Percentiles rank a stretch among this genome's conserved stretches.
Evolutionary conservation across 2,797 vertebrate species (phyloP).

Genomic region (Uromys caudimaculatus): DNA sequence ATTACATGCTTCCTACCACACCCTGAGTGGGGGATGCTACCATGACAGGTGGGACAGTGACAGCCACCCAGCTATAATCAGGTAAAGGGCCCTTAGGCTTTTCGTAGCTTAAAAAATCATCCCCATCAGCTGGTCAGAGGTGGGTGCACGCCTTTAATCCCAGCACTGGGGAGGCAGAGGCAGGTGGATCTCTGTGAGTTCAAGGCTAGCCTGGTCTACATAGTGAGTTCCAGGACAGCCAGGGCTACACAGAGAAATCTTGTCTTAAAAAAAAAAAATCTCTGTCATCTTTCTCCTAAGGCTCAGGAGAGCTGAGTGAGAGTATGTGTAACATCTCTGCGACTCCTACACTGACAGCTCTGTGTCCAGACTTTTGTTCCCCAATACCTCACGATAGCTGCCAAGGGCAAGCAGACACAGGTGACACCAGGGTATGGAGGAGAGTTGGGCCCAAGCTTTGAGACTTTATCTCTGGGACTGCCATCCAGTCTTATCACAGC

Average conservation of each 20-base stretch:
- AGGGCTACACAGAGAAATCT: background rate
- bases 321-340: too few species aligned
- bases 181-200: background rate
- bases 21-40: background rate
- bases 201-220: background rate
- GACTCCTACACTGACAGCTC: background rate
- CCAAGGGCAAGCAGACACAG: slow-evolving; percentile 61
- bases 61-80: background rate
- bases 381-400: background rate
- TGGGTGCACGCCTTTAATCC: background rate
- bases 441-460: background rate
- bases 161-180: background rate
- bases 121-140: background rate
- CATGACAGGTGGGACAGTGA: background rate
- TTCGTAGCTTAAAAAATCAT: background rate
- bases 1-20: background rate
- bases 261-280: background rate
- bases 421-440: background rate
- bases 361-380: background rate
- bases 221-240: background rate
- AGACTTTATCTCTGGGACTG: slow-evolving; percentile 59
- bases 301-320: background rate
- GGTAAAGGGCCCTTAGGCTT: background rate
- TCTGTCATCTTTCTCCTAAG: background rate
- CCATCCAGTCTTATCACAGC: slow-evolving; percentile 64